phyloP scores from a whole-genome alignment of 1,140 invertebrate species.

The Whitmania pigra region DNA sequence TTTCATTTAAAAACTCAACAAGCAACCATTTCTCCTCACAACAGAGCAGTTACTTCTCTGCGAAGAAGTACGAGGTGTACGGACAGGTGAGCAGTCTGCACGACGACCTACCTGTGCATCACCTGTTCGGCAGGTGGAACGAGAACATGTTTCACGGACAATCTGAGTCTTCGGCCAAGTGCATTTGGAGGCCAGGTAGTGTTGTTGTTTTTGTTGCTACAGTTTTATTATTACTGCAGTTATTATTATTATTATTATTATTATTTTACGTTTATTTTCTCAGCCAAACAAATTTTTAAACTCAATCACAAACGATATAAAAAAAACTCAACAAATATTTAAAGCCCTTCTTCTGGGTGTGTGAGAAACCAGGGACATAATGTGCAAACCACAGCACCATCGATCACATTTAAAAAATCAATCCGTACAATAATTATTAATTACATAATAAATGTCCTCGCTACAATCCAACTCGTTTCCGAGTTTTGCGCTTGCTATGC shows the following conservation, averaged over 20 bases:
- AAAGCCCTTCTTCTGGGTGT: too few species aligned
- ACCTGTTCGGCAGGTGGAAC: conserved; percentile 67
- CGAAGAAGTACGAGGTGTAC: conserved; percentile 62
- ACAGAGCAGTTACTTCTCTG: conserved; percentile 64
- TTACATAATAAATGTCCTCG: too few species aligned
- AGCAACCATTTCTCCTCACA: neutral
- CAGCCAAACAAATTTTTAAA: too few species aligned
- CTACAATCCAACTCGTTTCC: too few species aligned
- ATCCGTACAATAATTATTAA: too few species aligned
- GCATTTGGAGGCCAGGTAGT: conserved; percentile 61
- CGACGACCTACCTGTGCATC: conserved; percentile 49
- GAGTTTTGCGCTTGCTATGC: too few species aligned
- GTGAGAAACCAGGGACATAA: too few species aligned
- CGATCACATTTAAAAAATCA: too few species aligned
- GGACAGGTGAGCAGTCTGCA: conserved; percentile 52
- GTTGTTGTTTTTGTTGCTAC: neutral
- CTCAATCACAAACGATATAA: too few species aligned
- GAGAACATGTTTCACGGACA: conserved; percentile 60
- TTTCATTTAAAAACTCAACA: too few species aligned
- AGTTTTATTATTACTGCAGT: neutral
- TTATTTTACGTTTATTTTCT: neutral
- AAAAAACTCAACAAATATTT: too few species aligned
- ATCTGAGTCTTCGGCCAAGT: conserved; percentile 52
- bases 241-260: neutral
- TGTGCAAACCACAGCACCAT: too few species aligned